A percentile compares a stretch with the other conserved stretches of the same genome.
Conservation (phyloP, 2,888 invertebrate species). For the Lydus trimaculatus region DNA sequence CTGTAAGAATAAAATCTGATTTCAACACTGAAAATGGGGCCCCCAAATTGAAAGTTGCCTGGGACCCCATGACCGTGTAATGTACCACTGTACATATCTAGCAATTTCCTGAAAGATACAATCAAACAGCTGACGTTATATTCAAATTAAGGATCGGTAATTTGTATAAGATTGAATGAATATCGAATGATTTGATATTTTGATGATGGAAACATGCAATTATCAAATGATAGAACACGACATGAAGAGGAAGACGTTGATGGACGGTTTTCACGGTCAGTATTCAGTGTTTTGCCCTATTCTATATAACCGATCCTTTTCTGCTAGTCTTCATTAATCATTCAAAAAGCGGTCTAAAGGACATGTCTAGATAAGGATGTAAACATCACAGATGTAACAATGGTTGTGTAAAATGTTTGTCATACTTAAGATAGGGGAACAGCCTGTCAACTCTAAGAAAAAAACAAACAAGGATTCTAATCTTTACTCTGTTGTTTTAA, state of each 20-base stretch:
- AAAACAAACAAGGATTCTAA: background rate
- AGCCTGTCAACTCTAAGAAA: background rate
- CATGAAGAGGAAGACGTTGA: constrained; percentile 31
- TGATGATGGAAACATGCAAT: background rate
- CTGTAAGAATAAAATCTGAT: too few species aligned
- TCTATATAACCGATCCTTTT: background rate
- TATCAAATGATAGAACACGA: background rate
- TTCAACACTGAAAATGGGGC: too few species aligned
- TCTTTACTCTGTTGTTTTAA: background rate
- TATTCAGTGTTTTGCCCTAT: constrained; percentile 24
- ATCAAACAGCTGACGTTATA: constrained; percentile 31
- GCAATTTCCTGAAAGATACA: constrained; percentile 42
- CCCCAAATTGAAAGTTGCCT: too few species aligned
- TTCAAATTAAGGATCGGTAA: background rate
- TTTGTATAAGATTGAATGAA: too few species aligned
- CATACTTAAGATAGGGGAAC: constrained; percentile 26
- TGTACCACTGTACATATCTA: too few species aligned
- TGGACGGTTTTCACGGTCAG: constrained; percentile 38
- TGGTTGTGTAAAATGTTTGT: constrained; percentile 40
- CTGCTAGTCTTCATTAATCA: constrained; percentile 43
- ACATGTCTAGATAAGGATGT: constrained; percentile 45
- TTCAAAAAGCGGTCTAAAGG: constrained; percentile 42
- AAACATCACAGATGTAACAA: constrained; percentile 45
- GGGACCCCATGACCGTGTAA: too few species aligned
- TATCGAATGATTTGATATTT: background rate